Evolutionary conservation across 2,797 vertebrate species (phyloP).

Genomic region (Hemitrygon akajei): DNA sequence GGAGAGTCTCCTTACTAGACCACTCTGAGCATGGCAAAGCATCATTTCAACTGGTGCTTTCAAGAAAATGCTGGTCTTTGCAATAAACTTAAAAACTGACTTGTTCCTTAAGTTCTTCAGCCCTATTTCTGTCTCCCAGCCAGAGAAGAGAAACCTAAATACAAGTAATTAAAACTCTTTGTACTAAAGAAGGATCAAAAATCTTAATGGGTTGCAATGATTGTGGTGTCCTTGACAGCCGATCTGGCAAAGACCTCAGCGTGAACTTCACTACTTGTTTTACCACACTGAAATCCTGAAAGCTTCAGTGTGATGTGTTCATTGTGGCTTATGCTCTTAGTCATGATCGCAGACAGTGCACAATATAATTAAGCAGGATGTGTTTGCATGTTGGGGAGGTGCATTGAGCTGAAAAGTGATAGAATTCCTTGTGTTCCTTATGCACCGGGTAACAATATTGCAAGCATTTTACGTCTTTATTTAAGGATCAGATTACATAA

Average conservation of each 20-base stretch:
- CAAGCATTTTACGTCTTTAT: background rate
- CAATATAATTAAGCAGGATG: background rate
- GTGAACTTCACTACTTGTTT: background rate
- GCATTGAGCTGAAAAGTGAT: background rate
- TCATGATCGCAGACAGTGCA: background rate
- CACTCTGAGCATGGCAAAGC: background rate
- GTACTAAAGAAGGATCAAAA: background rate
- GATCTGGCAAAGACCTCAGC: background rate
- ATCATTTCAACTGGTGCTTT: background rate
- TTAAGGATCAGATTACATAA: background rate
- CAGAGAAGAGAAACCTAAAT: background rate
- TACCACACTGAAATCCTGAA: background rate
- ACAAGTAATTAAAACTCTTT: background rate
- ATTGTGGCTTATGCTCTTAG: background rate
- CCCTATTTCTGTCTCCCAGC: background rate
- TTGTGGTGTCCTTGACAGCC: background rate
- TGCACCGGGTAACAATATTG: constrained; percentile 2
- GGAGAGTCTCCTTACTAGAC: background rate
- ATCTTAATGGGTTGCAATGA: background rate
- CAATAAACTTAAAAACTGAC: background rate
- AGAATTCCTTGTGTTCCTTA: background rate
- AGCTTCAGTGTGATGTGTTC: background rate
- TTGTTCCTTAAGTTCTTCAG: background rate
- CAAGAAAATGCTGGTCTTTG: background rate
- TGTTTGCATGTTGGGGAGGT: background rate